Conservation (phyloP, 2,888 invertebrate species). For the Lithosia quadra region DNA sequence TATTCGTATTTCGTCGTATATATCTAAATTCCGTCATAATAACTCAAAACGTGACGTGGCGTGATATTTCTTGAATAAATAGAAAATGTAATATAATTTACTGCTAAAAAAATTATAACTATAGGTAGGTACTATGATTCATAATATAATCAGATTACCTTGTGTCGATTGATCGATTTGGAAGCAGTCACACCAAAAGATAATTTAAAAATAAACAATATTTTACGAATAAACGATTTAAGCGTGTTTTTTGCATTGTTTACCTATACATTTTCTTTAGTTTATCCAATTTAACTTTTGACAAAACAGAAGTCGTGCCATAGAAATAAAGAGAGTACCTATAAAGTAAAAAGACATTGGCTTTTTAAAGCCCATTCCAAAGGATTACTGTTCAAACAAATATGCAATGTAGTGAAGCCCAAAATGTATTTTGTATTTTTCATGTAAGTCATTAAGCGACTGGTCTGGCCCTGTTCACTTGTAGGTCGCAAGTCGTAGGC, state of each 20-base stretch:
- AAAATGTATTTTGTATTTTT: conserved; percentile 28
- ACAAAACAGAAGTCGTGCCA: not conserved
- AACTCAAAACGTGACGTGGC: too few relatives aligned
- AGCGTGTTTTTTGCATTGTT: not conserved
- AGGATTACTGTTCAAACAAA: not conserved
- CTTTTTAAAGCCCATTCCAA: not conserved
- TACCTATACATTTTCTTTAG: not conserved
- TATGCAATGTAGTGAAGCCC: not conserved
- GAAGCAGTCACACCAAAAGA: too few relatives aligned
- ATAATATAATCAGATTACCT: too few relatives aligned
- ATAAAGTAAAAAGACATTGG: not conserved
- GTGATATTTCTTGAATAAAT: too few relatives aligned
- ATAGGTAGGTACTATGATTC: too few relatives aligned
- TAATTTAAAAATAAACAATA: too few relatives aligned
- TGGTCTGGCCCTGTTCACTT: conserved; percentile 18
- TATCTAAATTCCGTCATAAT: not conserved
- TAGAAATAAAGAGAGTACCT: not conserved
- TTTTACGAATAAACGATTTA: too few relatives aligned
- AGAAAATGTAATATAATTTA: too few relatives aligned
- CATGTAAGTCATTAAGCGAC: conserved; percentile 25
- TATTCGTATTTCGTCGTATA: too few relatives aligned
- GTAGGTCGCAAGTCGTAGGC: conserved; percentile 41
- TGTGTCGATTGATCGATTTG: too few relatives aligned
- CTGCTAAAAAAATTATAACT: too few relatives aligned
- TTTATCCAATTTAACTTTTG: not conserved